Conservation (phyloP, 2,113 vertebrate genomes). For the Hydropotes inermis region DNA sequence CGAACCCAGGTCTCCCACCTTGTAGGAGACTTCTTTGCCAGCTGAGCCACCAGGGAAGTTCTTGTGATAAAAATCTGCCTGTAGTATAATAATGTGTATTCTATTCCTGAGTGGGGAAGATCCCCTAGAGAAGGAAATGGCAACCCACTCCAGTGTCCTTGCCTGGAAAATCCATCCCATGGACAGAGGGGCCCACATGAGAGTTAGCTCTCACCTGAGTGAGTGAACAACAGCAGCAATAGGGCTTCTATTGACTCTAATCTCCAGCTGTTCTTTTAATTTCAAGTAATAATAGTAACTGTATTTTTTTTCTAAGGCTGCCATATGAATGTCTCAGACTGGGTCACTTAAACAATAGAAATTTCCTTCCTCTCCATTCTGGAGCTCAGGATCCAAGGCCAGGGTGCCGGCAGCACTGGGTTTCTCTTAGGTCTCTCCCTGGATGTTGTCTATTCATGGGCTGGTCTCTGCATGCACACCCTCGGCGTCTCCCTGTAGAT, state of each 20-base stretch:
- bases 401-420: not conserved
- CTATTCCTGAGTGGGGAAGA: not conserved
- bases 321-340: not conserved
- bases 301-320: not conserved
- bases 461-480: not conserved
- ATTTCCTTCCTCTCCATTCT: not conserved
- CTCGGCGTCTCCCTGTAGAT: rapidly evolving
- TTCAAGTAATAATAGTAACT: not conserved
- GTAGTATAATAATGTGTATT: too few species aligned
- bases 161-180: not conserved
- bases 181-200: not conserved
- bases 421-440: not conserved
- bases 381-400: not conserved
- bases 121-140: not conserved
- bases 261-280: not conserved
- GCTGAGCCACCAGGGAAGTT: not conserved
- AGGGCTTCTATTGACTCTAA: not conserved
- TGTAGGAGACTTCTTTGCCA: not conserved
- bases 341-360: not conserved
- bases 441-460: rapidly evolving
- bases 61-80: not conserved
- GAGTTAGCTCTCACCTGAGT: not conserved
- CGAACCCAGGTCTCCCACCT: rapidly evolving
- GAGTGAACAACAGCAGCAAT: not conserved
- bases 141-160: not conserved